phyloP scores from a whole-genome alignment of 2,113 vertebrate genomes.

The Sinocyclocheilus rhinocerous region DNA sequence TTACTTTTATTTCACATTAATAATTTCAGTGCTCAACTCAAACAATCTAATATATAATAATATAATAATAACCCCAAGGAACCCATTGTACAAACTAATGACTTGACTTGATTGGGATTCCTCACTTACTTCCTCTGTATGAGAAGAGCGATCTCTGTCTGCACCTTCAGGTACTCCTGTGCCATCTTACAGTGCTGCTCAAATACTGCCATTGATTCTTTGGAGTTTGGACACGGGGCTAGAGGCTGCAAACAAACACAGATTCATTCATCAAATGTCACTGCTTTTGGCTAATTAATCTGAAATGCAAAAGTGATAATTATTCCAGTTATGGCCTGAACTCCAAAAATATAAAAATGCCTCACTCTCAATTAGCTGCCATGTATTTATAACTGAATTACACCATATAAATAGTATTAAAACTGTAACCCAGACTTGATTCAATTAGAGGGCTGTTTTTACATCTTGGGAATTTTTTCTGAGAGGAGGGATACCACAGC shows the following conservation, averaged over 20 bases:
- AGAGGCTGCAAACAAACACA: slow-evolving; percentile 86
- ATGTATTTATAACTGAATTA: slow-evolving; percentile 64
- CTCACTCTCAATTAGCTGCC: slow-evolving; percentile 49
- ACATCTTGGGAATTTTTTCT: slow-evolving; percentile 25
- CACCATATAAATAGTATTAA: slow-evolving; percentile 62
- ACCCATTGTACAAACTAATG: neutral
- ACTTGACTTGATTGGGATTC: neutral
- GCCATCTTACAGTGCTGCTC: slow-evolving; percentile 99
- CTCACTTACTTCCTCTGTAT: slow-evolving; percentile 93
- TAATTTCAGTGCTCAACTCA: too few relatives aligned
- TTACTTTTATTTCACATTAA: too few relatives aligned
- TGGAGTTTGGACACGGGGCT: slow-evolving; percentile 98
- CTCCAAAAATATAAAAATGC: too few relatives aligned
- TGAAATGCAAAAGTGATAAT: slow-evolving; percentile 65
- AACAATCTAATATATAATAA: too few relatives aligned
- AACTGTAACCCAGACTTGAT: slow-evolving; percentile 54
- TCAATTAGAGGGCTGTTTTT: slow-evolving; percentile 47
- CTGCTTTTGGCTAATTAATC: slow-evolving; percentile 61
- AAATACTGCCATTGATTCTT: slow-evolving; percentile 99
- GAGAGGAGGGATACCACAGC: neutral
- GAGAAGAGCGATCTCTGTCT: slow-evolving; percentile 96
- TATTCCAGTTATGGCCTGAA: slow-evolving; percentile 64
- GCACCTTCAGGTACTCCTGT: slow-evolving; percentile 99
- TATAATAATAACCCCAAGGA: neutral
- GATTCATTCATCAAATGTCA: slow-evolving; percentile 65